phyloP scores from a whole-genome alignment of 1,140 invertebrate genomes.

The Riptortus pedestris region DNA sequence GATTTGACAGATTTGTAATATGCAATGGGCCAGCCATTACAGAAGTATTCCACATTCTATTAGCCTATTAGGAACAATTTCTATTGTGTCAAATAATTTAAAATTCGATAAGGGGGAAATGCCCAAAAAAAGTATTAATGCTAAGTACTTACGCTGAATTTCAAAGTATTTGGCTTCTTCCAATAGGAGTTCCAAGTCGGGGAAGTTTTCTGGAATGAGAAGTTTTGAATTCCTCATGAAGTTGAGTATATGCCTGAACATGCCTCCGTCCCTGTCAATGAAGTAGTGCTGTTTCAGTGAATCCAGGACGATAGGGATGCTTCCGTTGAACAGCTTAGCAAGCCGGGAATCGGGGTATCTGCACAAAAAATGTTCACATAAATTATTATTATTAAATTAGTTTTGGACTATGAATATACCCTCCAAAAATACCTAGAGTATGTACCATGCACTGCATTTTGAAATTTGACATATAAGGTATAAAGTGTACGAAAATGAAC shows the following conservation, averaged over 20 bases:
- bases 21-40: no score
- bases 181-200: slow-evolving; percentile 76
- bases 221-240: slow-evolving; percentile 84
- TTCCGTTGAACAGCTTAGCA: slow-evolving; percentile 90
- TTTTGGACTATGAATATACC: no score
- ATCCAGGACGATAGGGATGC: slow-evolving; percentile 90
- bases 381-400: not conserved
- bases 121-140: no score
- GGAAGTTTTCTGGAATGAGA: slow-evolving; percentile 76
- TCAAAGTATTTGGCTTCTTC: slow-evolving; percentile 91
- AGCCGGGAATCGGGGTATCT: slow-evolving; percentile 87
- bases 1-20: no score
- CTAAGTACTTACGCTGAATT: slow-evolving; percentile 60
- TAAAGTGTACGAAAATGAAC: no score
- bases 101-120: no score
- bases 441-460: no score
- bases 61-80: no score
- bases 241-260: slow-evolving; percentile 93
- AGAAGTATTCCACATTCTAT: no score
- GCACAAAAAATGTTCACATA: slow-evolving; percentile 34
- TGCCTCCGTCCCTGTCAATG: slow-evolving; percentile 88
- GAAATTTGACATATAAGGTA: no score
- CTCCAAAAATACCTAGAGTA: no score
- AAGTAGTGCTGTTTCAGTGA: slow-evolving; percentile 96
- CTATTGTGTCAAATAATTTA: no score